Evolutionary conservation across 37 sponge, comb jelly and placozoan species (phyloP), one percentile per base, ranked within the genome.

Genomic region (Beroe ovata): DNA sequence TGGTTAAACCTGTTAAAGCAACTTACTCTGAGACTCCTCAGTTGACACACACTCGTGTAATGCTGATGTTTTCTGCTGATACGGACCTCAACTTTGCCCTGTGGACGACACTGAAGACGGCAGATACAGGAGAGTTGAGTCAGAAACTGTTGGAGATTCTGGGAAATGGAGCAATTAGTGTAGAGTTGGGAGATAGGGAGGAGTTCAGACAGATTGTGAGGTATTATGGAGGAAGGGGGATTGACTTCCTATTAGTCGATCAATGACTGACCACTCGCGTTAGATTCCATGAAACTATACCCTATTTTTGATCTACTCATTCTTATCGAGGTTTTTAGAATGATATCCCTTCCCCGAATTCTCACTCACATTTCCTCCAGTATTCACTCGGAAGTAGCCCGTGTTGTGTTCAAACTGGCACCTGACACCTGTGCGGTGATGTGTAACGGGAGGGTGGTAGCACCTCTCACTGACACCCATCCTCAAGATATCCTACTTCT

Each of bases 381-480:
- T 42, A 14, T 21, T n/a, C 84, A 77, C 47, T 77, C 84, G 0
- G 84, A 37, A 38, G 47, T 77, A 19, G 41, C 84, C 0, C 84
- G 38, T 36, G 84, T 77, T 33, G 54, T 77, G 4, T 35, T 77
- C 8, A 42, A 77, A 20, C 54, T 42, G n/a, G 14, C 84, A 6
- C 32, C 1, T 33, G 69, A 37, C 35, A 26, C 35, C 22, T 8
- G 54, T 42, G 84, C 84, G 1, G 54, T 77, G 0, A 23, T 77
- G 23, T 77, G 84, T 77, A 77, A 77, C 21, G 84, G 84, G 18
- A 42, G 84, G n/a, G 84, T 77, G n/a, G 54, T 77, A 16, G 33
- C 47, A 8, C 84, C 84, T 0, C 54, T 42, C 16, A 11, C 41
- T 8, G 23, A 28, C 23, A 29, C 28, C 47, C n/a, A 30, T 20